These are phyloP conservation scores for Laodelphax striatellus DNA, from an alignment of 1,140 invertebrate genomes.

Conservation along the genomic window DNA sequence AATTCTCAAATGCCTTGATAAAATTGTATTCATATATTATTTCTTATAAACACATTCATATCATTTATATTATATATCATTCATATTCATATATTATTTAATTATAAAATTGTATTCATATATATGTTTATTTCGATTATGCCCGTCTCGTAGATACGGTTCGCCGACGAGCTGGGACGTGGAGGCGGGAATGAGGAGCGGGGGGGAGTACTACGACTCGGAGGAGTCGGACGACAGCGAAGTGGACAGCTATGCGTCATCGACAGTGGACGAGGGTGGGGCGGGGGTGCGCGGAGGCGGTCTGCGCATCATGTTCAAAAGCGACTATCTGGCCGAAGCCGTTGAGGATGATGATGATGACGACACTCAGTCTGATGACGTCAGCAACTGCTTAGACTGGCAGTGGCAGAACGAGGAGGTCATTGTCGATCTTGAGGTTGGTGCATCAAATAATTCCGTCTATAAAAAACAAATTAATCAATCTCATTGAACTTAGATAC, in stretches of 20 bases:
- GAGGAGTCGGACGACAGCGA: conserved; percentile 31
- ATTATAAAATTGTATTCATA: too few species aligned
- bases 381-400: conserved; percentile 20
- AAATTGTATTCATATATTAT: too few species aligned
- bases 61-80: too few species aligned
- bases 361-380: conserved; percentile 24
- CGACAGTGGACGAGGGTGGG: conserved; percentile 24
- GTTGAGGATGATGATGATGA: conserved; percentile 54
- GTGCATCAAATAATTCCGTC: neutral
- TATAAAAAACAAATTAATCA: too few species aligned
- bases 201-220: conserved; percentile 34
- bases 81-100: too few species aligned
- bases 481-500: too few species aligned
- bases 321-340: conserved; percentile 72
- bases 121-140: too few species aligned
- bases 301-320: conserved; percentile 64
- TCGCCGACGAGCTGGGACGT: conserved; percentile 32
- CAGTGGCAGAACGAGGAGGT: conserved; percentile 12
- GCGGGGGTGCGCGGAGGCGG: conserved; percentile 30
- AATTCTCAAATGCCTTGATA: too few species aligned
- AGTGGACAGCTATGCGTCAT: conserved; percentile 21
- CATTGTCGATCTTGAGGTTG: conserved; percentile 19
- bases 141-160: conserved; percentile 24
- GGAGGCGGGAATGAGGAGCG: conserved; percentile 31
- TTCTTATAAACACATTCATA: too few species aligned